Evolutionary conservation across 1,140 invertebrate genomes (phyloP).

Genomic region (Heliothis subflexa): DNA sequence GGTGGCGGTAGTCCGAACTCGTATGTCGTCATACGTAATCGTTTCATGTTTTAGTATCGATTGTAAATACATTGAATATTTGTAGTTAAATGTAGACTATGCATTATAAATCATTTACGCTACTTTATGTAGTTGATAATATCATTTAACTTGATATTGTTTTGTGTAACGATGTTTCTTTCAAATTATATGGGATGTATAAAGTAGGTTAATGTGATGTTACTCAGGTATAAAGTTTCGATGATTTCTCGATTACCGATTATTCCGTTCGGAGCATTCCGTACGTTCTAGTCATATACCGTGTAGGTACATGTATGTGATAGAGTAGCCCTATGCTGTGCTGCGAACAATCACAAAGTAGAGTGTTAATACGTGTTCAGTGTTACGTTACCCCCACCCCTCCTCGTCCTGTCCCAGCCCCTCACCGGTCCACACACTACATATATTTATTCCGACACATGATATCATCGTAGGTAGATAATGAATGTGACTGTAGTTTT

Average conservation of each 20-base stretch:
- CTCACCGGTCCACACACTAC: conserved; percentile 56
- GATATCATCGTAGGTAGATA: conserved; percentile 75
- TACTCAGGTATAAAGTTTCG: conserved; percentile 56
- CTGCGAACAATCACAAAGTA: conserved; percentile 70
- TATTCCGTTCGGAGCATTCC: conserved; percentile 63
- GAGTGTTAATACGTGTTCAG: conserved; percentile 67
- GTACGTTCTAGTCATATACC: conserved; percentile 77
- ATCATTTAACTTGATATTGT: conserved; percentile 45
- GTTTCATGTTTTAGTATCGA: conserved; percentile 73
- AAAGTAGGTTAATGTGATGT: conserved; percentile 82
- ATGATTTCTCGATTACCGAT: conserved; percentile 49
- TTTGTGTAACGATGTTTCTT: conserved; percentile 44
- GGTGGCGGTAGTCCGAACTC: conserved; percentile 61
- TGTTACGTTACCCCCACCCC: conserved; percentile 58
- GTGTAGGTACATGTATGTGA: conserved; percentile 70
- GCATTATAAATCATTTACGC: conserved; percentile 60
- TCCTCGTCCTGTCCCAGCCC: conserved; percentile 30
- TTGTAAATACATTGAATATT: conserved; percentile 81
- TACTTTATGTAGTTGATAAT: conserved; percentile 53
- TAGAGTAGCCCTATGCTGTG: conserved; percentile 72
- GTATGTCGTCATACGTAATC: conserved; percentile 81
- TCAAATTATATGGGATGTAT: conserved; percentile 75
- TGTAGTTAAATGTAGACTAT: conserved; percentile 77
- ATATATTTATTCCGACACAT: conserved; percentile 61
- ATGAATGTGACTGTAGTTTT: conserved; percentile 79